These are phyloP conservation scores for Blera fallax DNA, from an alignment of 2,888 invertebrate species.

Conservation along the genomic window DNA sequence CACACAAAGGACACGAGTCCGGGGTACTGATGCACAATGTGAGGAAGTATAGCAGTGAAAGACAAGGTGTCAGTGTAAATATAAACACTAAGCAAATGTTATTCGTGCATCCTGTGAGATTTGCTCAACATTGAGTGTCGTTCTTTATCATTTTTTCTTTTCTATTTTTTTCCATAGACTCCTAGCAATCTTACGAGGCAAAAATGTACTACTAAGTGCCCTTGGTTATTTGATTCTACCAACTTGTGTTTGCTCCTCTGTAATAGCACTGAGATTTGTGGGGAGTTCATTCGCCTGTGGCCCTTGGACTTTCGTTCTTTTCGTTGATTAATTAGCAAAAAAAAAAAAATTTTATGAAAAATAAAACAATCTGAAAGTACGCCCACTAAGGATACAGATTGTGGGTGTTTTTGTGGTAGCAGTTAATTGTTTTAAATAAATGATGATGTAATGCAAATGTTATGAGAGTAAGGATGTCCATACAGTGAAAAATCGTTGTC, in stretches of 20 bases:
- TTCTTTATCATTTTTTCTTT: background rate
- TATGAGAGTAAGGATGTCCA: background rate
- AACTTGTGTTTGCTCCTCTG: background rate
- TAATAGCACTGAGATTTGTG: background rate
- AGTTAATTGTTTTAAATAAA: conserved; percentile 12
- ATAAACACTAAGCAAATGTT: background rate
- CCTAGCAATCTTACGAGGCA: background rate
- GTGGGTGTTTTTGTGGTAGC: conserved; percentile 6
- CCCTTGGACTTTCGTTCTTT: background rate
- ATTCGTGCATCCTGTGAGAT: background rate
- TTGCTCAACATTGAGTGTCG: background rate
- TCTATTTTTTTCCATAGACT: background rate
- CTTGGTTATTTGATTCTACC: background rate
- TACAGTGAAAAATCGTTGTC: background rate
- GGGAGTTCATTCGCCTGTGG: background rate
- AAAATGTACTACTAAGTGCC: background rate
- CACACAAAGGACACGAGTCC: background rate
- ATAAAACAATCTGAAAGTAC: background rate
- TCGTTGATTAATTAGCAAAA: background rate
- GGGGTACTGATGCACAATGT: background rate
- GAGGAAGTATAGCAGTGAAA: background rate
- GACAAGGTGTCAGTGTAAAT: background rate
- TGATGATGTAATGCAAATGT: background rate
- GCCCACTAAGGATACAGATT: background rate
- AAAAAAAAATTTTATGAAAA: background rate